These are phyloP conservation scores for Cydia splendana DNA, from an alignment of 1,140 invertebrate species.

Conservation along the genomic window DNA sequence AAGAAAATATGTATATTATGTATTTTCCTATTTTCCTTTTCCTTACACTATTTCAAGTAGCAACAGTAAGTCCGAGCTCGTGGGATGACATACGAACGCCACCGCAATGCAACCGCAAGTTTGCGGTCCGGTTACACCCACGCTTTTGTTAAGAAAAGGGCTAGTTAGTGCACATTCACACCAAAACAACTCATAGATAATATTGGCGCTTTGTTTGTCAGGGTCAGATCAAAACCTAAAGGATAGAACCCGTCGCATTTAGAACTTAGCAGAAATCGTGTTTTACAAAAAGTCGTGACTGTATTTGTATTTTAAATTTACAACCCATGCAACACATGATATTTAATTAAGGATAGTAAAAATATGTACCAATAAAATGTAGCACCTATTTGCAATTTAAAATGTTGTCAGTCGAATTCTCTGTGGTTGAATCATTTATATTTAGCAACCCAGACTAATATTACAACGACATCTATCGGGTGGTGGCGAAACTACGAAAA, in stretches of 20 bases:
- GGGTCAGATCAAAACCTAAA: too few species aligned
- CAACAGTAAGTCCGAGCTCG: background rate
- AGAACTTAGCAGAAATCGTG: too few species aligned
- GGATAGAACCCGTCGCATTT: too few species aligned
- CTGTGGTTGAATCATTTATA: background rate
- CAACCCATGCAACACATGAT: too few species aligned
- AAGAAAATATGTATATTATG: background rate
- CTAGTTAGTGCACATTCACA: background rate
- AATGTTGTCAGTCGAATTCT: too few species aligned
- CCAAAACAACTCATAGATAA: background rate
- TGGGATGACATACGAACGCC: background rate
- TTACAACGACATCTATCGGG: conserved; percentile 33
- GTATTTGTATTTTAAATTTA: too few species aligned
- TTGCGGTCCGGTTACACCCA: background rate
- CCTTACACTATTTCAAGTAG: background rate
- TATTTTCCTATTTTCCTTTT: too few species aligned
- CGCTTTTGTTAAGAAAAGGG: conserved; percentile 8
- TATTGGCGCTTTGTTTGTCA: too few species aligned
- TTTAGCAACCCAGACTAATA: background rate
- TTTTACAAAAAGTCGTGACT: too few species aligned
- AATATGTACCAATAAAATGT: too few species aligned
- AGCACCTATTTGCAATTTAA: too few species aligned
- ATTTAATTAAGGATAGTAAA: too few species aligned
- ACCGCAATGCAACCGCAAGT: background rate
- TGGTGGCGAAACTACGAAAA: conserved; percentile 1